phyloP scores from a whole-genome alignment of 2,113 vertebrate species.

The Boulengeromyrus knoepffleri region DNA sequence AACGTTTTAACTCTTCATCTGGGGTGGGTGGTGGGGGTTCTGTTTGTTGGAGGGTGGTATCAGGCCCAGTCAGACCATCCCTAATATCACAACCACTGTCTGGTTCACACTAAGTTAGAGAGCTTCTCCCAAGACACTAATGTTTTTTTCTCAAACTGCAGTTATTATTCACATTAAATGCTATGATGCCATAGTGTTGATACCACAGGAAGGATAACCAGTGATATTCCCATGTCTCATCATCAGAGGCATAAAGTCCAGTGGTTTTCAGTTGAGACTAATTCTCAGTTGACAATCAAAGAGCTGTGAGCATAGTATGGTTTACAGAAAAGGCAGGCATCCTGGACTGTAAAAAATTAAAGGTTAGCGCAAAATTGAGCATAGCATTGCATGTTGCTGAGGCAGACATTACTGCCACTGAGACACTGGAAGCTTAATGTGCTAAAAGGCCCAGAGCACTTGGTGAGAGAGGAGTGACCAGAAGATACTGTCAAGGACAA shows the following conservation, averaged over 20 bases:
- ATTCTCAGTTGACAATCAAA: background rate
- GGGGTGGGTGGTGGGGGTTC: background rate
- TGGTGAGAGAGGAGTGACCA: background rate
- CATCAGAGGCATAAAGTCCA: background rate
- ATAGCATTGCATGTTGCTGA: background rate
- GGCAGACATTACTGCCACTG: background rate
- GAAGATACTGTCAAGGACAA: background rate
- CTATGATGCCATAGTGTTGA: background rate
- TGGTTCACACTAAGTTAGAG: background rate
- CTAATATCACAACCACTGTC: background rate
- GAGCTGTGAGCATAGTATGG: background rate
- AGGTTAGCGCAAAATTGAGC: background rate
- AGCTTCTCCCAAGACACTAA: background rate
- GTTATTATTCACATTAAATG: background rate
- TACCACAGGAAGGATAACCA: background rate
- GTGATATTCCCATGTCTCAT: background rate
- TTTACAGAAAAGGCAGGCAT: background rate
- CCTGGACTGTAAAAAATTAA: background rate
- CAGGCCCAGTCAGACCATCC: background rate
- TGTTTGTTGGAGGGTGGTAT: background rate
- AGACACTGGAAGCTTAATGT: background rate
- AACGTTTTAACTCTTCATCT: background rate
- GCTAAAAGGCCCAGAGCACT: background rate
- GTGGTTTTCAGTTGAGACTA: background rate
- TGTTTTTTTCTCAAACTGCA: background rate